phyloP scores from a whole-genome alignment of 2,113 vertebrate species.

The Diadophis punctatus region DNA sequence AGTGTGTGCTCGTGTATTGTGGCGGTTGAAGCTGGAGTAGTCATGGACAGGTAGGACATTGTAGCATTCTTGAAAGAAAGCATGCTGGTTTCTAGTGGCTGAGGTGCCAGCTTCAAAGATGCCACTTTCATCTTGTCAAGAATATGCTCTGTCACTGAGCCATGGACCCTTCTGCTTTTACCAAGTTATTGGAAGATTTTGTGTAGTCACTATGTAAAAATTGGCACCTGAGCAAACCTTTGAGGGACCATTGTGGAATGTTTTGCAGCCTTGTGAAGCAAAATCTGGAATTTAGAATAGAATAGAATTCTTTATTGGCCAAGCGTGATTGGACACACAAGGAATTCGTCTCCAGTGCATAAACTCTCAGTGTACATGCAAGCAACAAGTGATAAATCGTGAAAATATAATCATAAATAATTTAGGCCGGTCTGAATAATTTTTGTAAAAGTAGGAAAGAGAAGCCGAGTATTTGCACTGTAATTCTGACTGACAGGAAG shows the following conservation, averaged over 20 bases:
- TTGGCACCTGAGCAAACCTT: not conserved
- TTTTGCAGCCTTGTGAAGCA: not conserved
- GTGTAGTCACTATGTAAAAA: constrained; percentile 2
- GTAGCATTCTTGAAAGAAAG: too few relatives aligned
- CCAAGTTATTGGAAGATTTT: not conserved
- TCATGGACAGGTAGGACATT: too few relatives aligned
- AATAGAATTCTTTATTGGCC: not conserved
- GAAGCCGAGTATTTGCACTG: not conserved
- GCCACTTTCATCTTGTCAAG: not conserved
- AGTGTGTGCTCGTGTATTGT: too few relatives aligned
- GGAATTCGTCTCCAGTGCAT: too few relatives aligned
- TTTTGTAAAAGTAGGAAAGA: not conserved
- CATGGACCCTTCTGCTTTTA: not conserved
- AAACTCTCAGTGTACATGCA: too few relatives aligned
- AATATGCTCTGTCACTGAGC: not conserved
- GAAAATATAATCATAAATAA: not conserved
- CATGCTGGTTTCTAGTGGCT: not conserved
- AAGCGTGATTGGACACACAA: not conserved
- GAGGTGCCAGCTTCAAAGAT: not conserved
- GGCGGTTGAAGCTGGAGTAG: too few relatives aligned
- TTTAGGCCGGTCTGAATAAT: too few relatives aligned
- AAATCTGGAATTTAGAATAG: not conserved
- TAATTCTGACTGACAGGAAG: not conserved
- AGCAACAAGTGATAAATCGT: too few relatives aligned
- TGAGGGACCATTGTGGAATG: not conserved